phyloP scores from a whole-genome alignment of 1,140 invertebrate genomes.

The Leguminivora glycinivorella region DNA sequence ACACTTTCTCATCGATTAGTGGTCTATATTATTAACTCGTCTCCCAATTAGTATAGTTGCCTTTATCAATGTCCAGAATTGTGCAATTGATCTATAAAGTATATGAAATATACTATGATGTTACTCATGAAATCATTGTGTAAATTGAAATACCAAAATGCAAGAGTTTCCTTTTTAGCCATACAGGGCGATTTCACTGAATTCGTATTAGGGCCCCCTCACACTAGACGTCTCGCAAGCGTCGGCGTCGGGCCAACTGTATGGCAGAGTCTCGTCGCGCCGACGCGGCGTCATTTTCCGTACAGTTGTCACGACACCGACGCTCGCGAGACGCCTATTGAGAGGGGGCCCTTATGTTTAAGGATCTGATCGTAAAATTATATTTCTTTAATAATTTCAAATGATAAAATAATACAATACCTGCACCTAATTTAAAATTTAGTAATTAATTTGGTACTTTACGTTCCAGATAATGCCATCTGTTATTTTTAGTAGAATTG shows the following conservation, averaged over 20 bases:
- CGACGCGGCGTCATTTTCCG: no score
- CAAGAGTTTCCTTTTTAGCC: background rate
- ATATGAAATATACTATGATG: background rate
- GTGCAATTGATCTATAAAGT: background rate
- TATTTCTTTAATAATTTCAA: no score
- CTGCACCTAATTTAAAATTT: no score
- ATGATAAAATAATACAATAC: no score
- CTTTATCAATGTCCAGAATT: slow-evolving; percentile 2
- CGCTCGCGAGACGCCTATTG: no score
- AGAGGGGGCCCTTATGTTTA: no score
- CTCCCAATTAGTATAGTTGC: background rate
- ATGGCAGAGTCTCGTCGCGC: no score
- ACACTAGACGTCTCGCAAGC: no score
- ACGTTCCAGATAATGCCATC: background rate
- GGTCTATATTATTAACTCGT: background rate
- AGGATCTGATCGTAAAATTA: no score
- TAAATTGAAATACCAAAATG: background rate
- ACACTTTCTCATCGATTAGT: background rate
- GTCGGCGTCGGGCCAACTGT: no score
- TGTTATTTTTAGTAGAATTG: background rate
- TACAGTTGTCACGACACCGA: no score
- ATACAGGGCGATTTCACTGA: background rate
- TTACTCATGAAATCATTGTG: background rate
- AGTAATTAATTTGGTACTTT: background rate
- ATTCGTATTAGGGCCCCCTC: no score